Evolutionary conservation across 2,113 vertebrate genomes (phyloP).

Genomic region (Chamaetylas fuelleborni): DNA sequence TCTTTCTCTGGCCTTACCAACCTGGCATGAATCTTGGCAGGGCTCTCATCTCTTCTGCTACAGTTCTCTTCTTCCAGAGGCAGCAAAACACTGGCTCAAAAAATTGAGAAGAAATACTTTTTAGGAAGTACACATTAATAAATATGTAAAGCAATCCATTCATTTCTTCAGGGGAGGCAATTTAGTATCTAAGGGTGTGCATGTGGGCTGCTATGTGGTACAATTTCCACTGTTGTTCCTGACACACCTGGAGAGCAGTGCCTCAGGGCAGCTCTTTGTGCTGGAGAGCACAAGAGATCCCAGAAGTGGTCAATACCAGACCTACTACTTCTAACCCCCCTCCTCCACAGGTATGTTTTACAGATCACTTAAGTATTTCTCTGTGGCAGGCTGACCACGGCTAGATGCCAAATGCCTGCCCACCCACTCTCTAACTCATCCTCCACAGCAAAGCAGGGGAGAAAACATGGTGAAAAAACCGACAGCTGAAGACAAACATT

Average conservation of each 20-base stretch:
- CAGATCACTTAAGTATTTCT: background rate
- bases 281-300: background rate
- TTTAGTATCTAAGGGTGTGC: background rate
- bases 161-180: background rate
- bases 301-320: background rate
- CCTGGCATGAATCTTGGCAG: background rate
- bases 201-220: background rate
- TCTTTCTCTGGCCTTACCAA: background rate
- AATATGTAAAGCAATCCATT: background rate
- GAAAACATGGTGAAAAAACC: background rate
- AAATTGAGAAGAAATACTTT: background rate
- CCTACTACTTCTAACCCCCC: background rate
- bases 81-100: fast-evolving
- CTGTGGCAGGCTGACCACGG: background rate
- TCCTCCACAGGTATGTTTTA: background rate
- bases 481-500: background rate
- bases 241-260: background rate
- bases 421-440: fast-evolving
- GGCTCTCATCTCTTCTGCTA: background rate
- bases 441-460: background rate
- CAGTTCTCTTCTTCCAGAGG: fast-evolving
- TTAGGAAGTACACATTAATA: background rate
- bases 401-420: background rate
- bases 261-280: background rate
- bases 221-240: background rate